Evolutionary conservation across 2,113 vertebrate species (phyloP).

Genomic region (Psephotus haematonotus): DNA sequence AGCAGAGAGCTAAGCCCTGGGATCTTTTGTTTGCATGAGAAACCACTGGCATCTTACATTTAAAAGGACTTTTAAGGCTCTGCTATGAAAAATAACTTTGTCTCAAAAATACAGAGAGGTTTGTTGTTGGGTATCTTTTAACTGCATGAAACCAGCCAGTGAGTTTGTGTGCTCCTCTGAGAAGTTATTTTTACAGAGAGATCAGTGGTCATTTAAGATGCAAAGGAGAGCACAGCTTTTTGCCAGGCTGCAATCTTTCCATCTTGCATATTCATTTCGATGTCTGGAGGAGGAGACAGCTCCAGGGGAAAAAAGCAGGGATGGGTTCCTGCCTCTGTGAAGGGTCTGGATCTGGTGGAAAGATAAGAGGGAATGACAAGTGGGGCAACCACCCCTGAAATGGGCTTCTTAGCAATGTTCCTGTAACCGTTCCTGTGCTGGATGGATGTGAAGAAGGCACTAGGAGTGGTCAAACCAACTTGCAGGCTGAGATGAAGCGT

Average conservation of each 20-base stretch:
- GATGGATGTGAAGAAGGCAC: neutral
- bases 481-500: neutral
- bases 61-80: conserved; percentile 30
- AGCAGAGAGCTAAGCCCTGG: conserved; percentile 42
- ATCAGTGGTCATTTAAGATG: neutral
- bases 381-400: neutral
- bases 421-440: neutral
- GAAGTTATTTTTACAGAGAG: neutral
- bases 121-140: neutral
- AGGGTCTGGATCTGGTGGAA: neutral
- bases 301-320: neutral
- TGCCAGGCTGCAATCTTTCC: neutral
- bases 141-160: neutral
- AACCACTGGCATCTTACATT: conserved; percentile 63
- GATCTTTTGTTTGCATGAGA: conserved; percentile 69
- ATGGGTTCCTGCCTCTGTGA: neutral
- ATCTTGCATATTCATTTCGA: conserved; percentile 33
- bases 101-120: neutral
- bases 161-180: neutral
- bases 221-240: neutral
- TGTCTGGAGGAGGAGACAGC: neutral
- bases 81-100: conserved; percentile 46
- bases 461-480: neutral
- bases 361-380: neutral
- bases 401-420: neutral